A percentile compares a stretch with the other conserved stretches of the same genome.
Evolutionary conservation across 2,113 vertebrate genomes (phyloP).

Genomic region (Crotalus viridis): DNA sequence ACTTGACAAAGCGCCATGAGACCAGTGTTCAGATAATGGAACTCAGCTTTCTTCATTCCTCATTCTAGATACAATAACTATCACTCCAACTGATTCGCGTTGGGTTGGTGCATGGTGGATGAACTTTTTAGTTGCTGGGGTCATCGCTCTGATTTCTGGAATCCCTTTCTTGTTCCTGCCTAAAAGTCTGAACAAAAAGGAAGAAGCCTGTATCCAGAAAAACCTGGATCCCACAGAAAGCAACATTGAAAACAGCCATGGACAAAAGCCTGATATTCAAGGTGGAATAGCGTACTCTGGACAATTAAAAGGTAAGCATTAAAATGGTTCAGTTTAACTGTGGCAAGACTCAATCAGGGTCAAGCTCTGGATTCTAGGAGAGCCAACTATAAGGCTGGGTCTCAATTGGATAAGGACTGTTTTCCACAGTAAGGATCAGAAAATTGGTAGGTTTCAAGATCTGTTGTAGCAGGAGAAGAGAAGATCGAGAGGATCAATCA

Average conservation of each 20-base stretch:
- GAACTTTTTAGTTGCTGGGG: slow-evolving; percentile 77
- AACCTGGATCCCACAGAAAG: slow-evolving; percentile 21
- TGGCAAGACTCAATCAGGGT: background rate
- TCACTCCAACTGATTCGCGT: slow-evolving; percentile 84
- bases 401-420: background rate
- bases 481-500: background rate
- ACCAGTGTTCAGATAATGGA: background rate
- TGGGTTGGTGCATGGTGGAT: slow-evolving; percentile 99
- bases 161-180: slow-evolving; percentile 92
- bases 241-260: background rate
- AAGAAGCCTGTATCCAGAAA: slow-evolving; percentile 22
- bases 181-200: slow-evolving; percentile 66
- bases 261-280: background rate
- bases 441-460: background rate
- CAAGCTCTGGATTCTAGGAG: background rate
- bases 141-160: slow-evolving; percentile 68
- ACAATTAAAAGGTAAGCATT: slow-evolving; percentile 61
- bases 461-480: background rate
- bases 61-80: slow-evolving; percentile 78
- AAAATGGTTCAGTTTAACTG: background rate
- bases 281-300: background rate
- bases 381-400: background rate
- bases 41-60: slow-evolving; percentile 24
- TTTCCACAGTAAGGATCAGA: background rate
- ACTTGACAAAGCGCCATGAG: background rate